Conservation (phyloP, 2,797 vertebrate genomes). For the Megaceryle alcyon region DNA sequence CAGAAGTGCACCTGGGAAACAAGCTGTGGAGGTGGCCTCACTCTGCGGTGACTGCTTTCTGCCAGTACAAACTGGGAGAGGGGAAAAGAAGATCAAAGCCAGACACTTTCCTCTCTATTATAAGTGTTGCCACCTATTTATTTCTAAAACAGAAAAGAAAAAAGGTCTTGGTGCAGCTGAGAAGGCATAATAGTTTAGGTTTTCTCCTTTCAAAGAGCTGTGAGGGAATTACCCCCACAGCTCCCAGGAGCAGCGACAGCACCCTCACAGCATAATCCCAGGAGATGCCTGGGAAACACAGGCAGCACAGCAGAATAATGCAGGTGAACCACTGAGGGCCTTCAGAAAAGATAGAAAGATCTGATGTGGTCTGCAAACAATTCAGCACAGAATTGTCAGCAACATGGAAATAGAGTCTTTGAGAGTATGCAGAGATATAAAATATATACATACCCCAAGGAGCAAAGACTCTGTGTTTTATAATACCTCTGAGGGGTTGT, state of each 20-base stretch:
- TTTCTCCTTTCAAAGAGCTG: background rate
- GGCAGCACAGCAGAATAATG: background rate
- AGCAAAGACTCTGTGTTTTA: background rate
- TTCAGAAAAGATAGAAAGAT: background rate
- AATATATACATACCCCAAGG: background rate
- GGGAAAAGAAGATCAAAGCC: background rate
- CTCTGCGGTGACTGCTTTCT: background rate
- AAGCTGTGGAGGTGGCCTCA: background rate
- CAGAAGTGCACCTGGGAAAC: background rate
- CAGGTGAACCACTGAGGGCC: background rate
- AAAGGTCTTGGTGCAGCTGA: background rate
- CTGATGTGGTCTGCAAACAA: background rate
- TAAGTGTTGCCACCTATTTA: background rate
- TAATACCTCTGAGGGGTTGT: background rate
- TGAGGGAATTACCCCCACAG: background rate
- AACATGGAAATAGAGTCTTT: background rate
- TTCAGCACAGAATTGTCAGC: background rate
- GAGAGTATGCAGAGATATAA: background rate
- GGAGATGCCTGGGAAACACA: background rate
- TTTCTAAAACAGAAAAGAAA: background rate
- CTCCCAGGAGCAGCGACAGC: background rate
- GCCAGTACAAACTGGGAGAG: background rate
- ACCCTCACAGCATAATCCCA: background rate
- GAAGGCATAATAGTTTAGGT: background rate
- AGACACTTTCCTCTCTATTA: background rate